These are phyloP conservation scores for Hippocampus comes DNA, from an alignment of 2,113 vertebrate genomes.

Conservation along the genomic window DNA sequence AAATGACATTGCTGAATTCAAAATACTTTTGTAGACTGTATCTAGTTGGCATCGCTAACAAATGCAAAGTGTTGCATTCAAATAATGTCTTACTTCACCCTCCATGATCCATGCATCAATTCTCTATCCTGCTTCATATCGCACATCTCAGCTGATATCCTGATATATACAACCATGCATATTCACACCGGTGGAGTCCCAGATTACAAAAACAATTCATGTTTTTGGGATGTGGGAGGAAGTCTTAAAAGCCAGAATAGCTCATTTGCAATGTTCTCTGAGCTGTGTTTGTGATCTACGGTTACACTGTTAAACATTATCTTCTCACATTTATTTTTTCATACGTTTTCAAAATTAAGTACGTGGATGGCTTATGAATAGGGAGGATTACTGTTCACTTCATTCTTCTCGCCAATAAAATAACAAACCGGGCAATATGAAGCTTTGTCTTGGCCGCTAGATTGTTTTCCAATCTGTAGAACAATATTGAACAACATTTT, in stretches of 20 bases:
- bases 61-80: neutral
- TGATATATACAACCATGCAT: too few relatives aligned
- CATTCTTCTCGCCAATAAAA: neutral
- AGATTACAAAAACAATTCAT: too few relatives aligned
- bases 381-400: neutral
- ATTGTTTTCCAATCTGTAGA: constrained; percentile 19
- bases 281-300: neutral
- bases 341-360: constrained; percentile 10
- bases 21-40: neutral
- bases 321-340: neutral
- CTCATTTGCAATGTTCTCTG: too few relatives aligned
- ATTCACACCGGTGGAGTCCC: too few relatives aligned
- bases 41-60: neutral
- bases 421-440: neutral
- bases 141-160: too few relatives aligned
- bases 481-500: neutral
- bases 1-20: neutral
- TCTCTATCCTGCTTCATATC: too few relatives aligned
- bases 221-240: too few relatives aligned
- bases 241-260: too few relatives aligned
- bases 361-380: neutral
- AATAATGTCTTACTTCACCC: too few relatives aligned
- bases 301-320: neutral
- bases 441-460: constrained; percentile 1
- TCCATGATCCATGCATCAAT: too few relatives aligned